Evolutionary conservation across 2,888 invertebrate species (phyloP), one percentile per base, ranked within the genome.

Genomic region (Choreutis nemorana): DNA sequence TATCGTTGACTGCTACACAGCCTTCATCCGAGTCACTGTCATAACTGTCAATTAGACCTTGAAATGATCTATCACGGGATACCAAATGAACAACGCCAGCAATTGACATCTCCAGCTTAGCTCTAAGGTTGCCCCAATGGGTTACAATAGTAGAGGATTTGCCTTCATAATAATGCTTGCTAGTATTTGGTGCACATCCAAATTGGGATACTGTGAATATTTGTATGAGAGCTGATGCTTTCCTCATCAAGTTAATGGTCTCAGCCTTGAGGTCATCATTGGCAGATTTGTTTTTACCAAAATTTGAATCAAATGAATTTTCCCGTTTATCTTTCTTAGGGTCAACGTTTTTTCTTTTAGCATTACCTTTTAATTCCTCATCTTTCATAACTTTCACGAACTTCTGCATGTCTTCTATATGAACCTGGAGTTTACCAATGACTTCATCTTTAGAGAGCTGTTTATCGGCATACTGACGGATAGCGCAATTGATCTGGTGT

Each of bases 51-150:
- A 81, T 72, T 12, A 66, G 55, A 9, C 65, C 50, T 21, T 71
- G 59, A 1, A 75, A 60, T 18, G 80, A 59, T 37, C 79, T 54
- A 2, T 81, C 78, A 32, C 80, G 57, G 50, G 84, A 66, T 38
- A 75, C 84, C 56, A 83, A 73, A 56, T 81, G 85, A 50, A 84
- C 64, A 10, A 88, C 87, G 28, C 86, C 80, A 44, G 89, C 87
- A 28, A 96, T 86, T 0, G 95, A 90, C 62, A 97, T 81, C 72
- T 99, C 98, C 23, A 99, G 75, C 45, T 90, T 88, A 1, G 98
- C 98, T 40, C 98, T 82, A 31, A 97, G 73, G 65, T 99, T 98
- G 0, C 96, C 97, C 92, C 96, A 99, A 66, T 97, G 97, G 55
- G 95, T 92, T 15, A 90, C 86, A 55, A 89, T 88, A 36, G 86